A percentile compares a stretch with the other conserved stretches of the same genome.
These are phyloP conservation scores for Cydia pomonella DNA, from an alignment of 1,140 invertebrate genomes.

Conservation along the genomic window DNA sequence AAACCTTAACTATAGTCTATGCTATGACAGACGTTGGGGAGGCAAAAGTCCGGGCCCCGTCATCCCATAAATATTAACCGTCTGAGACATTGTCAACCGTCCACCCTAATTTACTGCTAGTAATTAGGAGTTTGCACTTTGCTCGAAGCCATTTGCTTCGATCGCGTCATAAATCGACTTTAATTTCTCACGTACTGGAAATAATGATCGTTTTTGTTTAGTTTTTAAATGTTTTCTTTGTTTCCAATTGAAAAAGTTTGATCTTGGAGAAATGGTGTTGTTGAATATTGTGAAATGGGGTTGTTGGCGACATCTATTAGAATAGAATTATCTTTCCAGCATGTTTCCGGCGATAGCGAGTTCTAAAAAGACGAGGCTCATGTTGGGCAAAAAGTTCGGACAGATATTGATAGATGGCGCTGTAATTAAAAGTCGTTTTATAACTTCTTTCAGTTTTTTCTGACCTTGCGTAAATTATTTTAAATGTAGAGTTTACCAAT, in stretches of 20 bases:
- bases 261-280: neutral
- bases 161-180: constrained; percentile 52
- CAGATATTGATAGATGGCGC: neutral
- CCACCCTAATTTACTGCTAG: constrained; percentile 78
- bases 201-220: constrained; percentile 31
- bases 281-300: neutral
- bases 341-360: neutral
- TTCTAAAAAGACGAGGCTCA: neutral
- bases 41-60: constrained; percentile 56
- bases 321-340: neutral
- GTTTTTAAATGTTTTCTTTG: constrained; percentile 26
- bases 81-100: constrained; percentile 77
- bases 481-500: too few relatives aligned
- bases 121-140: constrained; percentile 80
- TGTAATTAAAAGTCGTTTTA: neutral
- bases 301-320: constrained; percentile 19
- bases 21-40: constrained; percentile 56
- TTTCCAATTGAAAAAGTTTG: constrained; percentile 29
- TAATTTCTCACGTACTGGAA: constrained; percentile 39
- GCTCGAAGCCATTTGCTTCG: constrained; percentile 79
- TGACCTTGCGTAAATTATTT: too few relatives aligned
- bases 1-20: constrained; percentile 46
- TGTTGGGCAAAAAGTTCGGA: neutral
- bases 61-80: constrained; percentile 74
- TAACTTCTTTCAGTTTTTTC: neutral